Evolutionary conservation across 1,140 invertebrate genomes (phyloP), one percentile per base, ranked within the genome.

Genomic region (Drosophila gunungcola): DNA sequence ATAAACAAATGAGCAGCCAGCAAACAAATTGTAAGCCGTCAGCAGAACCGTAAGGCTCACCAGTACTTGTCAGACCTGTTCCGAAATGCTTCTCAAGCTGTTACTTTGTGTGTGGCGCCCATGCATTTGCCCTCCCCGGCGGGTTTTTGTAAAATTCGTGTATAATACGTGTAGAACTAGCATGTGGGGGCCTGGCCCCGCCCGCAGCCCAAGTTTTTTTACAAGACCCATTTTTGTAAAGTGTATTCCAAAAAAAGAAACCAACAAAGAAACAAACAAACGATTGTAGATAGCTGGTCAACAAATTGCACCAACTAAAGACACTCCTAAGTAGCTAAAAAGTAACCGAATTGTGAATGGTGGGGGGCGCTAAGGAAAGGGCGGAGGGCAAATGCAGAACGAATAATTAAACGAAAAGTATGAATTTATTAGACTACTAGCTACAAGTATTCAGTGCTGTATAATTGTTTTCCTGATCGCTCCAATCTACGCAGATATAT

Each of bases 361-460:
- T n/a, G 16, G 38, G 48, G 2, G 29, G 0, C 25, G 39, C 7
- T n/a, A 34, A 43, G n/a, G 10, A 42, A 21, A n/a, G n/a, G 34
- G 13, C 16, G 16, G 63, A 70, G 67, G 69, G 65, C 67, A 72
- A 64, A 73, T 61, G 75, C 74, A 57, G 60, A 85, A 76, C 61
- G 78, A 79, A 73, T 85, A 80, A 70, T 70, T 67, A 69, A 70
- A 80, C 81, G 81, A 80, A 80, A 84, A 80, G 52, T 80, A 85
- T 85, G 81, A 85, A 85, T 85, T 85, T 85, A 85, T 80, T 80
- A 85, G 81, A 85, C 81, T 73, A 84, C 67, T 70, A 70, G 67
- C 64, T 69, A 70, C 58, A 57, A 63, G 58, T 64, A 63, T 74
- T 57, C 56, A 75, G 64, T 60, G 63, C 78, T 83, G 74, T 82